Evolutionary conservation across 2,113 vertebrate genomes (phyloP).

Genomic region (Corvus moneduloides): DNA sequence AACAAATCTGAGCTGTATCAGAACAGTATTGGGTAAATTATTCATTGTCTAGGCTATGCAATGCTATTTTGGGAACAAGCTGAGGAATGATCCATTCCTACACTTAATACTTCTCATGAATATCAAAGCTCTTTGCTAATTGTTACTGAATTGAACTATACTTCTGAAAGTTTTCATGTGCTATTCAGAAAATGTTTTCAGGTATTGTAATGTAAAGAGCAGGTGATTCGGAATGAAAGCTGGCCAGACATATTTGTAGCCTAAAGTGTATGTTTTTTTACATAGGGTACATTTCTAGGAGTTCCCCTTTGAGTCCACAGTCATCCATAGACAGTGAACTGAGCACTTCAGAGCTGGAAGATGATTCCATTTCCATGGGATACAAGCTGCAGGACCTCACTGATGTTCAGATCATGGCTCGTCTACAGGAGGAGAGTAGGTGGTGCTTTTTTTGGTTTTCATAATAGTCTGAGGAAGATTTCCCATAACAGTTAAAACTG

Average conservation of each 20-base stretch:
- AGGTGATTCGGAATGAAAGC: background rate
- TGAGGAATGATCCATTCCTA: background rate
- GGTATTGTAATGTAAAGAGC: background rate
- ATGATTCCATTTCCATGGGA: constrained; percentile 92
- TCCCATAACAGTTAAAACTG: background rate
- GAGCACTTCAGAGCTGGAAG: constrained; percentile 89
- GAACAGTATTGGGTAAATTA: background rate
- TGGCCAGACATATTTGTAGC: background rate
- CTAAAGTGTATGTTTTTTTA: background rate
- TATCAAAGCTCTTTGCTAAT: background rate
- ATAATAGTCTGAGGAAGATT: background rate
- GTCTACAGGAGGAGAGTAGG: constrained; percentile 97
- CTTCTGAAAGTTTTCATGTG: background rate
- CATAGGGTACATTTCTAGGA: constrained; percentile 78
- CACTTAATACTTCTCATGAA: background rate
- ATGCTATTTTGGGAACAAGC: background rate
- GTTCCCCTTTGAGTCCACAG: constrained; percentile 88
- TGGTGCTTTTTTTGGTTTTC: constrained; percentile 5
- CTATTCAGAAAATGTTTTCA: background rate
- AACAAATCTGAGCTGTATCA: background rate
- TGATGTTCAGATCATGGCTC: constrained; percentile 98
- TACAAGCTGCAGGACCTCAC: constrained; percentile 98
- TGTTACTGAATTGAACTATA: background rate
- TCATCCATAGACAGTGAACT: constrained; percentile 94
- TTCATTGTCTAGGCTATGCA: background rate